Evolutionary conservation across 2,888 invertebrate species (phyloP).

Genomic region (Apodemia mormo): DNA sequence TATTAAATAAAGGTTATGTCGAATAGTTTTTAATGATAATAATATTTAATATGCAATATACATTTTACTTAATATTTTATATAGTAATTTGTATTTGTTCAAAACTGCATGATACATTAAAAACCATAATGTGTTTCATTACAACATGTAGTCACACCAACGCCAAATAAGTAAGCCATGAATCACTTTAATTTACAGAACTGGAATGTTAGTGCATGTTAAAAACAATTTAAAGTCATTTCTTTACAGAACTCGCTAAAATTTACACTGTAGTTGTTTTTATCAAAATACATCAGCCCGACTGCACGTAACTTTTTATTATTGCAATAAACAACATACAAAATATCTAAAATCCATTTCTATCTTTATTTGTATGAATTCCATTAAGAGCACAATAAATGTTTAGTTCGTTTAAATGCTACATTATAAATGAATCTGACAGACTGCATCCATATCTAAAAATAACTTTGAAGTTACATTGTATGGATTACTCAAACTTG

Average conservation of each 20-base stretch:
- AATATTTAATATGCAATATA: not conserved
- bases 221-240: too few relatives aligned
- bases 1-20: too few relatives aligned
- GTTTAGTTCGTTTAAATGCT: conserved; percentile 51
- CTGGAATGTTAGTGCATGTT: too few relatives aligned
- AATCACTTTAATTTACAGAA: not conserved
- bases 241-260: too few relatives aligned
- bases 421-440: conserved; percentile 62
- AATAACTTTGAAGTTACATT: conserved; percentile 61
- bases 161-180: not conserved
- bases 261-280: not conserved
- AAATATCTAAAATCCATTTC: conserved; percentile 56
- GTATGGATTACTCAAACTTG: conserved; percentile 71
- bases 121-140: too few relatives aligned
- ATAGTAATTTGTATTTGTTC: too few relatives aligned
- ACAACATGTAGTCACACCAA: too few relatives aligned
- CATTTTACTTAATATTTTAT: too few relatives aligned
- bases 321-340: conserved; percentile 49
- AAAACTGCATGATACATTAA: too few relatives aligned
- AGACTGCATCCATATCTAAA: conserved; percentile 52
- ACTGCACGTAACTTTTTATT: not conserved
- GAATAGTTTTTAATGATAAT: not conserved
- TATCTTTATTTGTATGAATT: conserved; percentile 36
- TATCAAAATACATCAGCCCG: not conserved
- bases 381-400: conserved; percentile 52